Percentiles rank a stretch among this genome's conserved stretches.
phyloP scores from a whole-genome alignment of 2,113 vertebrate genomes.

The Calyptomena viridis region DNA sequence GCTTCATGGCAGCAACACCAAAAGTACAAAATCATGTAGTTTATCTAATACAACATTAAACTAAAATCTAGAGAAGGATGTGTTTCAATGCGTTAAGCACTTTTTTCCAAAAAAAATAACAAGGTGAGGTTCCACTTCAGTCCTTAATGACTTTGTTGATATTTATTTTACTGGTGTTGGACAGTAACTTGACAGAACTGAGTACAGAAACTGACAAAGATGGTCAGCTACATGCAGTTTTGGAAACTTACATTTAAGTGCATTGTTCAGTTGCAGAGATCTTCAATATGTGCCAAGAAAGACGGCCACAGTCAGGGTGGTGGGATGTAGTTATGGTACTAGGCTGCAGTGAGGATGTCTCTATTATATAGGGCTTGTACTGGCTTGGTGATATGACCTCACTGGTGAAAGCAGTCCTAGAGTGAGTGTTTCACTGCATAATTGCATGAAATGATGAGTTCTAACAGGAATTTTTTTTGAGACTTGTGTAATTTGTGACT shows the following conservation, averaged over 20 bases:
- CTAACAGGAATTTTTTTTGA: neutral
- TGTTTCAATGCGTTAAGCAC: neutral
- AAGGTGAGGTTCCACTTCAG: neutral
- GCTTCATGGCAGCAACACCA: neutral
- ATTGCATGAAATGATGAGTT: neutral
- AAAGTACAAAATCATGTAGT: neutral
- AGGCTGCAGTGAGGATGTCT: neutral
- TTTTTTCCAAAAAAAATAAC: neutral
- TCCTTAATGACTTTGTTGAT: neutral
- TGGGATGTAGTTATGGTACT: neutral
- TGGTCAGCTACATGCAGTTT: neutral
- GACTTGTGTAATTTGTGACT: neutral
- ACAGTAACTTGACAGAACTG: neutral
- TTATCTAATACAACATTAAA: neutral
- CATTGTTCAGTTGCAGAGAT: neutral
- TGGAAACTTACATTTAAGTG: neutral
- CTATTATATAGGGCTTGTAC: neutral
- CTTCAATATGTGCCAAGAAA: neutral
- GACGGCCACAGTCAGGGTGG: rapidly evolving
- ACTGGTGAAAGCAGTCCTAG: neutral
- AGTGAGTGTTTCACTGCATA: neutral
- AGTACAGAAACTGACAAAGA: neutral
- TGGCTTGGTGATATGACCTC: neutral
- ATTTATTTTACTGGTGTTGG: neutral
- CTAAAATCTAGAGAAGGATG: neutral